These are phyloP conservation scores for Bungarus multicinctus DNA, from an alignment of 2,113 vertebrate species.

Conservation along the genomic window DNA sequence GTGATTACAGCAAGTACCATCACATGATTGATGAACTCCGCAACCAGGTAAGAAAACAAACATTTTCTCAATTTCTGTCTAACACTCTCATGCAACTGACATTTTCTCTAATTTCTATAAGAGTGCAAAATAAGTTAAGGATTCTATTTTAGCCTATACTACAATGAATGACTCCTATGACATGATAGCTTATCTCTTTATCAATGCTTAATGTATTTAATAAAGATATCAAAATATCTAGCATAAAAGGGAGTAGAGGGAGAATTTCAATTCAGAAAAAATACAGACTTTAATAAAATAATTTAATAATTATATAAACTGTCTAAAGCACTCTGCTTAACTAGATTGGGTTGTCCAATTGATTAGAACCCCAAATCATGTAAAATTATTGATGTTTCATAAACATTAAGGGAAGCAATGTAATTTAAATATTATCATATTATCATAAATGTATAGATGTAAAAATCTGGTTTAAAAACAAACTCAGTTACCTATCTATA, in stretches of 20 bases:
- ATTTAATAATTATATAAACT: not conserved
- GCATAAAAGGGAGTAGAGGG: not conserved
- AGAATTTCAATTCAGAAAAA: not conserved
- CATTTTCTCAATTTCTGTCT: not conserved
- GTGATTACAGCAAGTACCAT: conserved; percentile 69
- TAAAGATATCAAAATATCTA: not conserved
- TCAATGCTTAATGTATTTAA: not conserved
- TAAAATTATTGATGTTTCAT: not conserved
- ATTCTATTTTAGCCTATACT: not conserved
- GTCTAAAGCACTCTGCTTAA: not conserved
- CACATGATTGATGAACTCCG: conserved; percentile 59
- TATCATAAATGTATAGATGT: not conserved
- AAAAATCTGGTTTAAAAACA: not conserved
- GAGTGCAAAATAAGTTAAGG: not conserved
- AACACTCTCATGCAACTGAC: not conserved
- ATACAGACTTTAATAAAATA: not conserved
- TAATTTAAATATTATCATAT: not conserved
- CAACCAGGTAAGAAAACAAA: conserved; percentile 65
- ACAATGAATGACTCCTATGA: not conserved
- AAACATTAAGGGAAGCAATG: not conserved
- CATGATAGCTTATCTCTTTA: not conserved
- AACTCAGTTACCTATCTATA: not conserved
- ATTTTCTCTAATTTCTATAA: not conserved
- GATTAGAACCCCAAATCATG: not conserved
- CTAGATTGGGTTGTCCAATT: not conserved